Conservation (phyloP, 2,797 vertebrate genomes). For the Onychomys arenicola region DNA sequence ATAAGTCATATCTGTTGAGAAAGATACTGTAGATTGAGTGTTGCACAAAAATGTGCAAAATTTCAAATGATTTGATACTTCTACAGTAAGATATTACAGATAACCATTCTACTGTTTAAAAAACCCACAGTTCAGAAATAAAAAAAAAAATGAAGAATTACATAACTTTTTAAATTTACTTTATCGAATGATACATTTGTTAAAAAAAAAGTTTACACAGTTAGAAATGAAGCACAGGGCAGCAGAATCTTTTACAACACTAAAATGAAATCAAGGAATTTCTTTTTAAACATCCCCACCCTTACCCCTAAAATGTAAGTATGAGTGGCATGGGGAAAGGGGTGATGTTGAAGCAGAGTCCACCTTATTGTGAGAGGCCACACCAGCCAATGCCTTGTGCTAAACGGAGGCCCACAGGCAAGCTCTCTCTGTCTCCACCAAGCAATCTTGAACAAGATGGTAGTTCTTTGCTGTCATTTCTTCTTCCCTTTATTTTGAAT, state of each 20-base stretch:
- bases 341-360: constrained; percentile 91
- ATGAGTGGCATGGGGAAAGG: constrained; percentile 92
- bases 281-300: constrained; percentile 90
- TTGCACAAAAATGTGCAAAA: constrained; percentile 92
- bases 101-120: constrained; percentile 96
- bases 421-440: constrained; percentile 89
- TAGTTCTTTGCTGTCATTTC: constrained; percentile 90
- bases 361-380: constrained; percentile 88
- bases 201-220: constrained; percentile 95
- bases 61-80: constrained; percentile 88
- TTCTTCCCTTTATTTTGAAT: constrained; percentile 92
- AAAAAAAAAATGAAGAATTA: constrained; percentile 90
- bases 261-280: constrained; percentile 98
- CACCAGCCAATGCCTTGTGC: constrained; percentile 88
- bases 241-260: constrained; percentile 99
- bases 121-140: constrained; percentile 90
- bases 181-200: constrained; percentile 93
- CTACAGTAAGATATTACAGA: constrained; percentile 92
- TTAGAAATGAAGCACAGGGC: constrained; percentile 98
- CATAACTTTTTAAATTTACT: constrained; percentile 91
- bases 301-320: constrained; percentile 89
- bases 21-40: constrained; percentile 88
- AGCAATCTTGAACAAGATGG: constrained; percentile 89
- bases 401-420: constrained; percentile 88
- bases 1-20: constrained; percentile 85